Evolutionary conservation across 2,888 invertebrate genomes (phyloP).

Genomic region (Noctua fimbriata): DNA sequence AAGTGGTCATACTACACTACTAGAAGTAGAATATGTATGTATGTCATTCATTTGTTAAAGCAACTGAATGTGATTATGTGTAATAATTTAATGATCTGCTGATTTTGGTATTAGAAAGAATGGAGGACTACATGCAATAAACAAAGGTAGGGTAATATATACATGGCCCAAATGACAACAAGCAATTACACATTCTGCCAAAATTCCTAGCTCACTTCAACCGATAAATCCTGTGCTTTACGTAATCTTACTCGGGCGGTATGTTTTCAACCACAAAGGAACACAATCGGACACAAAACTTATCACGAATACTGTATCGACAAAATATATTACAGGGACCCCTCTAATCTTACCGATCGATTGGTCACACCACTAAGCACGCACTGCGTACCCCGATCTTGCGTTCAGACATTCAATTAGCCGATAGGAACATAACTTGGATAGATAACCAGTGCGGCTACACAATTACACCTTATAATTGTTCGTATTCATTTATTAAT

Average conservation of each 20-base stretch:
- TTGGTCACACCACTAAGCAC: constrained; percentile 60
- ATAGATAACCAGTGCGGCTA: constrained; percentile 60
- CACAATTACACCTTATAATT: constrained; percentile 69
- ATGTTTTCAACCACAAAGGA: constrained; percentile 34
- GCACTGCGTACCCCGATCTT: constrained; percentile 62
- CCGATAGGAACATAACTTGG: constrained; percentile 61
- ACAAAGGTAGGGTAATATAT: not conserved
- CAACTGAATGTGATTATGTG: not conserved
- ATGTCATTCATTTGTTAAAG: not conserved
- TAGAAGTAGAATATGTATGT: not conserved
- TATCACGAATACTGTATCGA: constrained; percentile 42
- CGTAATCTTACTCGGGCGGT: constrained; percentile 29
- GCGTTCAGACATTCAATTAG: constrained; percentile 66
- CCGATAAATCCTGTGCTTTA: constrained; percentile 37
- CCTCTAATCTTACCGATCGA: constrained; percentile 53
- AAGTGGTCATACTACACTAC: not conserved
- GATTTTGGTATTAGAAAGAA: not conserved
- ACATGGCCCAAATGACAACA: not conserved
- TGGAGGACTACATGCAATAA: not conserved
- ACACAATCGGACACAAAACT: constrained; percentile 42
- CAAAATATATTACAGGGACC: constrained; percentile 52
- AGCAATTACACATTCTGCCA: constrained; percentile 18
- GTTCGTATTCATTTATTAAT: constrained; percentile 67
- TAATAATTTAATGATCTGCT: not conserved
- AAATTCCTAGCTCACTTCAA: constrained; percentile 1